Evolutionary conservation across 1,140 invertebrate species (phyloP), one percentile per base, ranked within the genome.

Genomic region (Saccostrea echinata): DNA sequence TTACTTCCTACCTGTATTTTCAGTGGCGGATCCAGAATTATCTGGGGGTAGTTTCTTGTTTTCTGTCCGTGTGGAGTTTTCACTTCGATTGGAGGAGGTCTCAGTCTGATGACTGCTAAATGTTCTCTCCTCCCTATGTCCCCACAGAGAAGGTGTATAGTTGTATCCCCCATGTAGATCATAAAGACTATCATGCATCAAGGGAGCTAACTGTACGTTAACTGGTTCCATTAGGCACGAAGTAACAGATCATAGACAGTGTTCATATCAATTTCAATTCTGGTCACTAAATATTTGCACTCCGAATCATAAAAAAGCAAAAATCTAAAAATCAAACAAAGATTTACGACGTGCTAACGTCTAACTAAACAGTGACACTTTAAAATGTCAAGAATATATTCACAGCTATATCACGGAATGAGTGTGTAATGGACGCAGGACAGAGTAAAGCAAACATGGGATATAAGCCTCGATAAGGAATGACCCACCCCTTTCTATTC

Each of bases 401-500:
- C 68, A 76, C 68, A 27, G 30, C 27, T 76, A 76, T 76, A 35
- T 30, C 68, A 76, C 27, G 13, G 68, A 35, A 83, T 52, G 35
- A 83, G 21, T 12, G 81, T 51, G 52, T 52, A 53, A 52, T 83
- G 43, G 35, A 83, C 43, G 43, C 21, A 27, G 21, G 35, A 51
- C 33, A 83, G 18, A 33, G 52, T 24, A 52, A 52, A 83, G 81
- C 43, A 83, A 83, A 83, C 81, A 83, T 83, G n/a, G 81, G 35
- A 83, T 83, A 53, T 53, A 83, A 83, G 52, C 81, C 81, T 51
- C n/a, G 81, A 83, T 83, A 83, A 83, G 81, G 81, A 2, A 16
- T 52, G 81, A n/a, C 52, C 81, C 81, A 83, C 68, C 81, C 81
- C 81, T 83, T 83, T 83, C 81, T 83, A 33, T 83, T 52, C 52